Conservation (phyloP, 2,888 invertebrate species). For the Parnassius glacialis region DNA sequence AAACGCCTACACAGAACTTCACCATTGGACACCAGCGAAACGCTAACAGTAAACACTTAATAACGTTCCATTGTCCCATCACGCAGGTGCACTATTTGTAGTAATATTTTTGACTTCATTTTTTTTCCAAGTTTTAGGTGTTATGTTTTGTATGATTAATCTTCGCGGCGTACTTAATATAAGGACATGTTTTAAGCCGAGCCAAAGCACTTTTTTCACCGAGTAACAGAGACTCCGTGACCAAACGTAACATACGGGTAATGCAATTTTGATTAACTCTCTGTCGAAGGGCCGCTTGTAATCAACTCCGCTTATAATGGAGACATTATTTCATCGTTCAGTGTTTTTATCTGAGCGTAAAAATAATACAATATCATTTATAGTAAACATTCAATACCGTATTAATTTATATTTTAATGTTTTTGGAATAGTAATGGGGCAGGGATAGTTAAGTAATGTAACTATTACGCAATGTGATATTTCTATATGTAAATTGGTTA, state of each 20-base stretch:
- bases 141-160: slow-evolving; percentile 49
- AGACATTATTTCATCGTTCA: slow-evolving; percentile 57
- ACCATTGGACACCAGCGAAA: slow-evolving; percentile 54
- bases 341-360: slow-evolving; percentile 22
- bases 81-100: slow-evolving; percentile 52
- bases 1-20: slow-evolving; percentile 54
- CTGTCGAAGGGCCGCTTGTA: slow-evolving; percentile 46
- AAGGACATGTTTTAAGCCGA: slow-evolving; percentile 35
- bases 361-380: not conserved
- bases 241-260: slow-evolving; percentile 58
- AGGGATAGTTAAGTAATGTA: no score
- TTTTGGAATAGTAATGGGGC: no score
- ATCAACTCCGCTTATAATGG: slow-evolving; percentile 53
- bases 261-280: slow-evolving; percentile 76
- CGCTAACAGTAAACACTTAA: slow-evolving; percentile 62
- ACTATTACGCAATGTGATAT: no score
- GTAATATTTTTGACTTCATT: slow-evolving; percentile 27
- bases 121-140: slow-evolving; percentile 1
- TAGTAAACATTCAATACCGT: no score
- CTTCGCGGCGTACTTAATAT: slow-evolving; percentile 36
- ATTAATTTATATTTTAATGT: no score
- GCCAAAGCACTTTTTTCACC: slow-evolving; percentile 41
- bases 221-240: slow-evolving; percentile 52
- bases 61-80: slow-evolving; percentile 38
- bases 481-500: no score